Evolutionary conservation across 2,888 invertebrate genomes (phyloP).

Genomic region (Aphodius granarius): DNA sequence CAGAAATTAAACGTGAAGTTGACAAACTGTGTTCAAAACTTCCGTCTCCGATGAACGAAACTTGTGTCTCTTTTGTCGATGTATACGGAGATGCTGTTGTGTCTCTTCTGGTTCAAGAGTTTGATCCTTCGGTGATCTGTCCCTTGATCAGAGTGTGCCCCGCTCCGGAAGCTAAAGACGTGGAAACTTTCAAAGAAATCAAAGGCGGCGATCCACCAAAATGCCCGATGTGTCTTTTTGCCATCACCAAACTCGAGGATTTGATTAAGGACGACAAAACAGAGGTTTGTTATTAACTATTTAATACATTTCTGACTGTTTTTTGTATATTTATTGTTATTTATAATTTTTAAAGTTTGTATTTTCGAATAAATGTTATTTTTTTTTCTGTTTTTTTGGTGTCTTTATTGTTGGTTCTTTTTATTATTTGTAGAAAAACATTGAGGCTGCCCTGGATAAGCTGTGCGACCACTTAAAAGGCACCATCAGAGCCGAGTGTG

Average conservation of each 20-base stretch:
- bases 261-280: slow-evolving; percentile 74
- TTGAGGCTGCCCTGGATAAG: slow-evolving; percentile 67
- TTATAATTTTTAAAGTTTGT: slow-evolving; percentile 17
- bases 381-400: not conserved
- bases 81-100: slow-evolving; percentile 80
- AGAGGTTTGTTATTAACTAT: slow-evolving; percentile 59
- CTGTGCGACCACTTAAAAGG: slow-evolving; percentile 71
- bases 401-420: slow-evolving; percentile 7
- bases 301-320: not conserved
- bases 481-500: slow-evolving; percentile 68
- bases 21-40: slow-evolving; percentile 70
- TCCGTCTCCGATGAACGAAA: slow-evolving; percentile 62
- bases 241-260: slow-evolving; percentile 74
- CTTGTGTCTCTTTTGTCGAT: slow-evolving; percentile 76
- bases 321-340: slow-evolving; percentile 12
- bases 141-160: slow-evolving; percentile 74
- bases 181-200: slow-evolving; percentile 58
- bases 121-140: slow-evolving; percentile 76
- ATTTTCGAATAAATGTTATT: not conserved
- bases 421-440: slow-evolving; percentile 61
- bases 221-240: slow-evolving; percentile 84
- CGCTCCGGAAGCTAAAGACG: slow-evolving; percentile 55
- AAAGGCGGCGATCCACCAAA: slow-evolving; percentile 63
- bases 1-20: slow-evolving; percentile 67
- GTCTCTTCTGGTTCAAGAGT: slow-evolving; percentile 75